phyloP scores from a whole-genome alignment of 2,888 invertebrate genomes.

The Drosophila planitibia region DNA sequence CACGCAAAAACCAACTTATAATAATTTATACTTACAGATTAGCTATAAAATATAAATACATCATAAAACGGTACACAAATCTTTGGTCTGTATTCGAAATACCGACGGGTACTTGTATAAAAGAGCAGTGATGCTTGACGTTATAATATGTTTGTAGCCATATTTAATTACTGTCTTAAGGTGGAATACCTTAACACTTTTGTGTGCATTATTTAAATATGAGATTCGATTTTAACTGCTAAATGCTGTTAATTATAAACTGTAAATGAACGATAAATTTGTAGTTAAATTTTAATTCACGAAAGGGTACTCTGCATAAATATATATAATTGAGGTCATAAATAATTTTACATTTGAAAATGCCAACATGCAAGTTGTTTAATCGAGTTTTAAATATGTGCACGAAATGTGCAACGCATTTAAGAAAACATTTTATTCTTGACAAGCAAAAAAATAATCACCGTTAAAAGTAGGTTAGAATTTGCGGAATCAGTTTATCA shows the following conservation, averaged over 20 bases:
- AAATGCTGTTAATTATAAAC: neutral
- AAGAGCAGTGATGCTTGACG: slow-evolving; percentile 42
- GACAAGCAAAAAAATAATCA: neutral
- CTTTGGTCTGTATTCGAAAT: neutral
- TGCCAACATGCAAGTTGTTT: neutral
- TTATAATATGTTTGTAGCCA: slow-evolving; percentile 16
- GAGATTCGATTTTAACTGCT: neutral
- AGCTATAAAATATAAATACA: neutral
- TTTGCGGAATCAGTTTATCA: neutral
- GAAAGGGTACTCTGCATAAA: neutral
- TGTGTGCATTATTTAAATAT: neutral
- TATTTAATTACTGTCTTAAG: slow-evolving; percentile 19
- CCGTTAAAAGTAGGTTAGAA: neutral
- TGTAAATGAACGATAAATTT: neutral
- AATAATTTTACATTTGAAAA: neutral
- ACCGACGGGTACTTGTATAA: neutral
- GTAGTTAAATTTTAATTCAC: neutral
- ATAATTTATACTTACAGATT: neutral
- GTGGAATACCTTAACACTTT: slow-evolving; percentile 7
- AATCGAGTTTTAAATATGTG: neutral
- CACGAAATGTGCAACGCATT: neutral
- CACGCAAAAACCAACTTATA: neutral
- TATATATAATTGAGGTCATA: neutral
- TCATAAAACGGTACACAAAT: neutral
- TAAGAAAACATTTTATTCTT: neutral